Evolutionary conservation across 2,113 vertebrate genomes (phyloP).

Genomic region (Calyptomena viridis): DNA sequence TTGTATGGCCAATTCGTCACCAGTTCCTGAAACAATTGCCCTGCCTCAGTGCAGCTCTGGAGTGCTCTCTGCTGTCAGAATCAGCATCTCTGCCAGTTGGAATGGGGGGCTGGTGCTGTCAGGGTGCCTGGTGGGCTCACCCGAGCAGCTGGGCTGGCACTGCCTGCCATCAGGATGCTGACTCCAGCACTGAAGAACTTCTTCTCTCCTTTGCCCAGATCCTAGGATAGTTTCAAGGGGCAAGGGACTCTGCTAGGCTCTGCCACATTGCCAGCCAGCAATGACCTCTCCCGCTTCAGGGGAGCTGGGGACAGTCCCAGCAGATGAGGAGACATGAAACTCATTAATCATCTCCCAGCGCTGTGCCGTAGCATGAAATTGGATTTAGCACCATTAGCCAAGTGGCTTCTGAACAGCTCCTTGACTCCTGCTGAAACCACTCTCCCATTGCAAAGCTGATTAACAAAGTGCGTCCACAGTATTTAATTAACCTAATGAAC

Average conservation of each 20-base stretch:
- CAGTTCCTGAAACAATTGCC: background rate
- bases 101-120: fast-evolving
- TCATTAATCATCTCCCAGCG: background rate
- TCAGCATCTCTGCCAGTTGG: fast-evolving
- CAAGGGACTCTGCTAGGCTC: background rate
- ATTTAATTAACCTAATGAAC: constrained; percentile 64
- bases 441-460: constrained; percentile 30
- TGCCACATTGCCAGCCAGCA: fast-evolving
- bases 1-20: background rate
- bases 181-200: background rate
- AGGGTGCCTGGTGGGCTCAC: background rate
- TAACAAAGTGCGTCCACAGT: background rate
- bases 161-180: background rate
- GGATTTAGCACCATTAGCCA: constrained; percentile 11
- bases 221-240: background rate
- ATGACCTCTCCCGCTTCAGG: fast-evolving
- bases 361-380: background rate
- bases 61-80: background rate
- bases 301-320: background rate
- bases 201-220: background rate
- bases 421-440: background rate
- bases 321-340: background rate
- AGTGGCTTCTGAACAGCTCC: background rate
- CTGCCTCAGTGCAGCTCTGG: background rate
- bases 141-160: background rate